Evolutionary conservation across 2,797 vertebrate species (phyloP).

Genomic region (Necrosyrtes monachus): DNA sequence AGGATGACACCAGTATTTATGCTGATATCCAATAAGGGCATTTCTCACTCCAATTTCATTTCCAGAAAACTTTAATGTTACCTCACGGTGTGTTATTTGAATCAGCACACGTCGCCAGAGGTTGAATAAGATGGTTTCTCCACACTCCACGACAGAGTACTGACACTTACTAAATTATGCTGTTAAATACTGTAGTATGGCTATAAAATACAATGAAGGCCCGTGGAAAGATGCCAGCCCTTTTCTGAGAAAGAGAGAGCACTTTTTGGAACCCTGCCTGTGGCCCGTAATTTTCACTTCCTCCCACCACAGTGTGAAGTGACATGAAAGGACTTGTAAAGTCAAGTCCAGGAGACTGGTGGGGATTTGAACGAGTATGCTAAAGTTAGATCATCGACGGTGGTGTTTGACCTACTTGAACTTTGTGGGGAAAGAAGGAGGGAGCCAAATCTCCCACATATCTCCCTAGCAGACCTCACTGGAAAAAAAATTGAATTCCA

Average conservation of each 20-base stretch:
- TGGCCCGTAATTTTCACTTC: slow-evolving; percentile 63
- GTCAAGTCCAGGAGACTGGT: slow-evolving; percentile 45
- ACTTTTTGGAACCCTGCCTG: slow-evolving; percentile 60
- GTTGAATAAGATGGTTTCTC: slow-evolving; percentile 55
- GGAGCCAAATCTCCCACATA: neutral
- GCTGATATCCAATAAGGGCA: neutral
- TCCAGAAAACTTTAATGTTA: slow-evolving; percentile 50
- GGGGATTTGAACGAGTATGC: neutral
- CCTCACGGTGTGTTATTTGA: neutral
- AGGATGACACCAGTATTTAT: slow-evolving; percentile 18
- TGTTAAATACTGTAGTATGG: slow-evolving; percentile 69
- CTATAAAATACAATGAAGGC: slow-evolving; percentile 68
- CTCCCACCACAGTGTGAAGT: slow-evolving; percentile 21
- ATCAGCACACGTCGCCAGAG: neutral
- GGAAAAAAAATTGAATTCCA: neutral
- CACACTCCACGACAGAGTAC: neutral
- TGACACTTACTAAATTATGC: slow-evolving; percentile 70
- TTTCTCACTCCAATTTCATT: slow-evolving; percentile 21
- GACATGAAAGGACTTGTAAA: slow-evolving; percentile 60
- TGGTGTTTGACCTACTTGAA: slow-evolving; percentile 13
- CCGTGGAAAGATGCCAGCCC: slow-evolving; percentile 53
- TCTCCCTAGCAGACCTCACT: neutral
- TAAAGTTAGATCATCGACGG: neutral
- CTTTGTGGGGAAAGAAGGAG: neutral
- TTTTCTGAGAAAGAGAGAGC: slow-evolving; percentile 38